phyloP scores from a whole-genome alignment of 2,113 vertebrate genomes.

The Panthera leo region DNA sequence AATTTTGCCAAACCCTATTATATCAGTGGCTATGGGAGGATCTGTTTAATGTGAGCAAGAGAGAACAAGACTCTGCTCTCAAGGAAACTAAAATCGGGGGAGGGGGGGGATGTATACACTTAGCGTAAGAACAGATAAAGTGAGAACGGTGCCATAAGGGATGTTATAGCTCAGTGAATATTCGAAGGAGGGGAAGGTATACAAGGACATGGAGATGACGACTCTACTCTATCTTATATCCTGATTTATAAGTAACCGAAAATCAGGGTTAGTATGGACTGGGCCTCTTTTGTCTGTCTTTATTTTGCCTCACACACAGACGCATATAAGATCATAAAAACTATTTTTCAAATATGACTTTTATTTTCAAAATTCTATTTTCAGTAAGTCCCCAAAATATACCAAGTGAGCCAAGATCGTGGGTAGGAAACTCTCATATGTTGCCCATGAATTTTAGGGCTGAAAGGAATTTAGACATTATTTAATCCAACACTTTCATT shows the following conservation, averaged over 20 bases:
- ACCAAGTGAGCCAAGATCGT: background rate
- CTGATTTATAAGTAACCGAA: background rate
- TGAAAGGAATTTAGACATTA: background rate
- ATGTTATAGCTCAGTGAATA: background rate
- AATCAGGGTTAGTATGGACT: background rate
- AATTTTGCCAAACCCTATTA: background rate
- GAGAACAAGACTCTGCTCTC: background rate
- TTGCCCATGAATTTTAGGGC: background rate
- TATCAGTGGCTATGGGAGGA: background rate
- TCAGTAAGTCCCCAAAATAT: background rate
- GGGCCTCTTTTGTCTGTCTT: background rate
- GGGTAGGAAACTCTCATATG: background rate
- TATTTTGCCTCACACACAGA: background rate
- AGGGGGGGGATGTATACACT: background rate
- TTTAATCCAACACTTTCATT: background rate
- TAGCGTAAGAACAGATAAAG: background rate
- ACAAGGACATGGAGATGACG: background rate
- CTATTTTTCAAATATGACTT: background rate
- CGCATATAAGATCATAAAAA: background rate
- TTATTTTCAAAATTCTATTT: constrained; percentile 38
- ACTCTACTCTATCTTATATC: background rate
- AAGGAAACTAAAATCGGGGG: background rate
- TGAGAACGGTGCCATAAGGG: background rate
- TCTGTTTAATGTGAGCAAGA: background rate
- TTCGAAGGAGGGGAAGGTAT: background rate